Base-by-base conservation (phyloP, 2,797 vertebrate genomes). In the Urophycis tenuis region DNA sequence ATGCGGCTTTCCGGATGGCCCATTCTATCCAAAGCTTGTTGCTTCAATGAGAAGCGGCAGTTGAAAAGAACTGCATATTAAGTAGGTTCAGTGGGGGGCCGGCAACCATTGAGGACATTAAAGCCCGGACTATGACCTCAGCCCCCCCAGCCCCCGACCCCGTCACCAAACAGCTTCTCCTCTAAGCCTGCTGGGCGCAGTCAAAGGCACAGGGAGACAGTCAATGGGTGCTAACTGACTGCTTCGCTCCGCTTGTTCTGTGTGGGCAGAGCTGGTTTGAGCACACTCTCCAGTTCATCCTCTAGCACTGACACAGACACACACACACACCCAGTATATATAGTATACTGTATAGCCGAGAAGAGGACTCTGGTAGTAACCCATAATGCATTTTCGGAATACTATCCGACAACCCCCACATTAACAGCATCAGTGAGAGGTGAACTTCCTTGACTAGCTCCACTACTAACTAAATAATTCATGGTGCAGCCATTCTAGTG, bases 71-170 rank as follows among this genome's bases (percentile, higher is more conserved):
- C 76, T 85, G 90, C 88, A 92, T 91, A 86, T 80, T 71, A 91
- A 92, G 86, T 85, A 85, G 87, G 49, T 88, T 84, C 88, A 87
- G 89, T 83, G 85, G 88, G 89, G 87, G 86, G 87, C 84, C 87
- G 70, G 77, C 64, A 83, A 89, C 90, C 83, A 85, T 87, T 88
- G 84, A 88, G 78, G 78, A 88, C 82, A 84, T 85, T 81, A 86
- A 87, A 91, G 85, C 75, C 74, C 1, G 75, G 87, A 92, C 88
- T 91, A 90, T 92, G 90, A 91, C 90, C 88, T 83, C 80, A 32
- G 79, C 81, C 75, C 71, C 70, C 84, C 79, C 74, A 77, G 76
- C 86, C 10, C 10, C 25, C 9, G 82, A 85, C 77, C 80, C 36
- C 85, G 86, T 81, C 85, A 88, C 86, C 85, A 84, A 67, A 29